Evolutionary conservation across 1,140 invertebrate genomes (phyloP).

Genomic region (Camponotus vicinus): DNA sequence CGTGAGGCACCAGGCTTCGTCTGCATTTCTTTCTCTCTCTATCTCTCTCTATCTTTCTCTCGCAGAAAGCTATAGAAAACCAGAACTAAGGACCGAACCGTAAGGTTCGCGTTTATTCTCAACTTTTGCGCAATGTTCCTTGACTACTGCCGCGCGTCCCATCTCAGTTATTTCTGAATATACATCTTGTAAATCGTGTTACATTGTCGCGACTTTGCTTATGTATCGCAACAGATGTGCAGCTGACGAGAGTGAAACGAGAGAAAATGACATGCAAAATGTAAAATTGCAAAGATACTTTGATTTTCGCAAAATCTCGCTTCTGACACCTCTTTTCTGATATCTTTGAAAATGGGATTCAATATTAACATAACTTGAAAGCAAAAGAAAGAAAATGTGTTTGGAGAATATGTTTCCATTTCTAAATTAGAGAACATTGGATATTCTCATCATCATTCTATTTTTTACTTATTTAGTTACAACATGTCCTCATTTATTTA

Average conservation of each 20-base stretch:
- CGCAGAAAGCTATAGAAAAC: neutral
- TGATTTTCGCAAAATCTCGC: neutral
- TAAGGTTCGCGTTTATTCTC: neutral
- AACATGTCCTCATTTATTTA: neutral
- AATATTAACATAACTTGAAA: neutral
- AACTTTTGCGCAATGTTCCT: slow-evolving; percentile 45
- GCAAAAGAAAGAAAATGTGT: neutral
- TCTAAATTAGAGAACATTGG: neutral
- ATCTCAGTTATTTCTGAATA: slow-evolving; percentile 36
- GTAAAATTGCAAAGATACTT: neutral
- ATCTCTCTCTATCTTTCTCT: no score
- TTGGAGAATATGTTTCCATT: neutral
- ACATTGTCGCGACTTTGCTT: neutral
- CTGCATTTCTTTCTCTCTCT: neutral
- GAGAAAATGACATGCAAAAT: neutral
- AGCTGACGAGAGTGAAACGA: neutral
- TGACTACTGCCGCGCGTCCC: neutral
- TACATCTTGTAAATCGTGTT: slow-evolving; percentile 5
- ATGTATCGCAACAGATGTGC: neutral
- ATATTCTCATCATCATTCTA: neutral
- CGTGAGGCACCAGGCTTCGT: neutral
- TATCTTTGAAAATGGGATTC: neutral
- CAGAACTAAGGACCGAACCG: slow-evolving; percentile 5
- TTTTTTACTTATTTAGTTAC: slow-evolving; percentile 1
- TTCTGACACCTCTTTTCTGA: neutral